These are phyloP conservation scores for Parotia lawesii DNA, from an alignment of 2,113 vertebrate genomes.

Conservation along the genomic window DNA sequence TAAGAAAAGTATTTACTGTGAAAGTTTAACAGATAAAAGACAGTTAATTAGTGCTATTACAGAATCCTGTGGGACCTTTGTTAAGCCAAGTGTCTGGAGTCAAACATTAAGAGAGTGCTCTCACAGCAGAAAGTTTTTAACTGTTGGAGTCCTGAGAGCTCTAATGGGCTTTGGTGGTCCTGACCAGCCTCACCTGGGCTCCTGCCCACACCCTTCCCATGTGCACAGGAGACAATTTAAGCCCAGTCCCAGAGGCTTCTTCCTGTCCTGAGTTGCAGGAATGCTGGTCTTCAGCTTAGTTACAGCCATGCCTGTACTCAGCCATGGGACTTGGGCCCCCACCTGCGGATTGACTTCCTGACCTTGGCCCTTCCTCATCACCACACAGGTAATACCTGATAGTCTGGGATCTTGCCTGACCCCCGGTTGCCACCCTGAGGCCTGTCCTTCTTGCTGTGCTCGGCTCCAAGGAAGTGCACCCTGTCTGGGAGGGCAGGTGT, in stretches of 20 bases:
- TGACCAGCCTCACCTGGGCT: not conserved
- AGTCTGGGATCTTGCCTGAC: not conserved
- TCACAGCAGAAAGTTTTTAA: not conserved
- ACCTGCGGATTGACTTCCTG: not conserved
- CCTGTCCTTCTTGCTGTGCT: not conserved
- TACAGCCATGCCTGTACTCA: rapidly evolving
- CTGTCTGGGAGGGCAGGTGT: not conserved
- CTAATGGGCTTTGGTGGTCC: not conserved
- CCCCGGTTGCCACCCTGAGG: rapidly evolving
- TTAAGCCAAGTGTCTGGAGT: not conserved
- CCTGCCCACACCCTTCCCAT: not conserved
- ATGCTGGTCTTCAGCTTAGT: rapidly evolving
- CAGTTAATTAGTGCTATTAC: not conserved
- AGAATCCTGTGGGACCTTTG: rapidly evolving
- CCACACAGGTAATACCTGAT: not conserved
- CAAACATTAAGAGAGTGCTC: not conserved
- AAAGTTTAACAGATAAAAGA: not conserved
- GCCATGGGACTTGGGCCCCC: rapidly evolving
- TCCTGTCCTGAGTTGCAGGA: rapidly evolving
- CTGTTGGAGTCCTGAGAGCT: not conserved
- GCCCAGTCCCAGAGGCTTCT: rapidly evolving
- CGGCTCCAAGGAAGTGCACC: rapidly evolving
- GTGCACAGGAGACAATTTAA: not conserved
- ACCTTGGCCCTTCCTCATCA: not conserved
- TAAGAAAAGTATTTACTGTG: not conserved